Base-by-base conservation (phyloP, 2,888 invertebrate genomes). In the Yponomeuta cagnagella region DNA sequence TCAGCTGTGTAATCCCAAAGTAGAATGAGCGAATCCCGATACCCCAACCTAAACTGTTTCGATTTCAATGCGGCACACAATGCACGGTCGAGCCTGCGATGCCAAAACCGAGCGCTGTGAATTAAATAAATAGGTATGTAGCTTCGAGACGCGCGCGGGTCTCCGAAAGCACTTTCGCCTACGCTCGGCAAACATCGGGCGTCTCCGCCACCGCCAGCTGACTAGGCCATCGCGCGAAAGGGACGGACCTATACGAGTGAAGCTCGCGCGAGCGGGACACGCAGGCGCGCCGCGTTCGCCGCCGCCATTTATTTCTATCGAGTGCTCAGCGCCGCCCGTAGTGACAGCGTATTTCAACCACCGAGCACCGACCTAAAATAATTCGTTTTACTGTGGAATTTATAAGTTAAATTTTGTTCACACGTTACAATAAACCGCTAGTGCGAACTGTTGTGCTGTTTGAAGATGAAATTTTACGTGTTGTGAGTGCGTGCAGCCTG, bases 251-350 rank as follows among this genome's bases (percentile, higher is more conserved):
- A 76, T 75, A 73, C 72, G 69, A 37, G 48, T 48, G 72, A 70
- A 73, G 52, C 73, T 72, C 75, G 81, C 73, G 78, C 73, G 79
- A 76, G 76, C 74, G 74, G 72, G 79, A 78, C 75, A 74, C 81
- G 82, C 79, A 78, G 72, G 79, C 86, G 87, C 89, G 88, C 88
- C 87, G 78, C 82, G 80, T 84, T 72, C 77, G 78, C 71, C 74
- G 79, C 89, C 87, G 91, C 90, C 90, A 90, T 90, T 89, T 86
- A 87, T 85, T 88, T 86, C 88, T 88, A 86, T 90, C 84, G 80
- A 87, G 88, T 89, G 85, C 78, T 83, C 89, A 86, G 81, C 84
- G 81, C 85, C 82, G 85, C 82, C 23, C 86, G 86, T 82, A 84
- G 88, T 89, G 89, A 90, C 90, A 89, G 87, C 84, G 87, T 86